These are phyloP conservation scores for Athripsodes cinereus DNA, from an alignment of 2,888 invertebrate species.

Conservation along the genomic window DNA sequence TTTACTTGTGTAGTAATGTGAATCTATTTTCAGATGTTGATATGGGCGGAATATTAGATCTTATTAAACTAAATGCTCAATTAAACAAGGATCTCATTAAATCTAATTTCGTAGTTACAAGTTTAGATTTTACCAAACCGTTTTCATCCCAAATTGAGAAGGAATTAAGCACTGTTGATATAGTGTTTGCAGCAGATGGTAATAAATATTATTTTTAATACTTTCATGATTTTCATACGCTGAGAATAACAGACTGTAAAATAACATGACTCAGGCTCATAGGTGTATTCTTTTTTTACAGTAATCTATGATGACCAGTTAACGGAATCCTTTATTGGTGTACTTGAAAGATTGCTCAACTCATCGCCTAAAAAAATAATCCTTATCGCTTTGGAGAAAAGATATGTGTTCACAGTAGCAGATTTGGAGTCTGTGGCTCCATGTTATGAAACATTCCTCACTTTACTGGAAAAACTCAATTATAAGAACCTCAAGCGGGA, in stretches of 20 bases:
- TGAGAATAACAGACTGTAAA: not conserved
- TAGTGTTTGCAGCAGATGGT: slow-evolving; percentile 83
- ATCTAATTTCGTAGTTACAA: slow-evolving; percentile 54
- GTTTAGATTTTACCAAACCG: slow-evolving; percentile 62
- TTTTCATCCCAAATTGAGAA: slow-evolving; percentile 51
- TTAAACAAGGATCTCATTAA: slow-evolving; percentile 59
- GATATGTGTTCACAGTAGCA: slow-evolving; percentile 77
- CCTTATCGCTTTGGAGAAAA: slow-evolving; percentile 76
- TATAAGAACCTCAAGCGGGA: slow-evolving; percentile 39
- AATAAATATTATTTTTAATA: slow-evolving; percentile 27
- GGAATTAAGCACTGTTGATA: slow-evolving; percentile 53
- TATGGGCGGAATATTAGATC: slow-evolving; percentile 64
- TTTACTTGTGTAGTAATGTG: too few species aligned
- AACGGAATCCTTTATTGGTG: slow-evolving; percentile 71
- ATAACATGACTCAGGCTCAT: too few species aligned
- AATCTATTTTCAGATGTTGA: slow-evolving; percentile 58
- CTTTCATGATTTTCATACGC: not conserved
- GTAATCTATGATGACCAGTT: slow-evolving; percentile 81
- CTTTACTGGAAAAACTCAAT: slow-evolving; percentile 49
- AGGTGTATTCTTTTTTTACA: slow-evolving; percentile 40
- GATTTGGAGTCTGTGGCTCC: slow-evolving; percentile 80
- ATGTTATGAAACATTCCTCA: slow-evolving; percentile 78
- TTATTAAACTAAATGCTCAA: slow-evolving; percentile 63
- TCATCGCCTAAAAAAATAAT: slow-evolving; percentile 54
- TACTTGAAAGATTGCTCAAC: slow-evolving; percentile 61